Evolutionary conservation across 2,113 vertebrate genomes (phyloP), one percentile per base, ranked within the genome.

Genomic region (Gallinago paraguaiae): DNA sequence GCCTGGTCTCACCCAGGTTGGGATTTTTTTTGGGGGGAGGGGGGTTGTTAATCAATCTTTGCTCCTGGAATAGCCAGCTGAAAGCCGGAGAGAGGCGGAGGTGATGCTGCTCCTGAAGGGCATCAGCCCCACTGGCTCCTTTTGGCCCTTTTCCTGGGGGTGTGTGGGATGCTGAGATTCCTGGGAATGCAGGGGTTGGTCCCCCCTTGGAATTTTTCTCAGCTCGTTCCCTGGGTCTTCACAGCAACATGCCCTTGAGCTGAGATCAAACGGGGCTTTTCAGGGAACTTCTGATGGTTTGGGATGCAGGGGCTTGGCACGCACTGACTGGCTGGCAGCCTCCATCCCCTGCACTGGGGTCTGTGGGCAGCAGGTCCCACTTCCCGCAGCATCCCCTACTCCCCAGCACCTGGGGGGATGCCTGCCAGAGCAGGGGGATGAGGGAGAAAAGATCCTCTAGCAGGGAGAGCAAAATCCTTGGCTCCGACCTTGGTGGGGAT

Each of bases 91-190:
- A 46, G 43, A 24, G n/a, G 48, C 33, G 37, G 19, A 31, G 30
- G 17, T 11, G 78, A 12, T 61, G 70, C 56, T 24, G 15, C 17
- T 45, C 45, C 14, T 4, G 19, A 30, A 19, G 71, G 23, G 6
- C 20, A 45, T 25, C 0, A 0, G n/a, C 23, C 31, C 19, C n/a
- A 19, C 45, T 1, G 6, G n/a, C 59, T 67, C 46, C 18, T 53
- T 33, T 37, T 1, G 1, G 9, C 1, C 33, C 67, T 56, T 51
- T 20, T 24, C 24, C 25, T 33, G n/a, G 9, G 28, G 17, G 53
- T 17, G 2, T 2, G 10, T 11, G 12, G 35, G 30, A 43, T 18
- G 10, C 46, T 27, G 64, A 0, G 1, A n/a, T 33, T 54, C 39
- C 77, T 54, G 17, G 13, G 0, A 6, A 7, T 54, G n/a, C 19